Evolutionary conservation across 30 jellyfish, hydroid and myxozoan species (phyloP).

Genomic region (Cassiopea xamachana): DNA sequence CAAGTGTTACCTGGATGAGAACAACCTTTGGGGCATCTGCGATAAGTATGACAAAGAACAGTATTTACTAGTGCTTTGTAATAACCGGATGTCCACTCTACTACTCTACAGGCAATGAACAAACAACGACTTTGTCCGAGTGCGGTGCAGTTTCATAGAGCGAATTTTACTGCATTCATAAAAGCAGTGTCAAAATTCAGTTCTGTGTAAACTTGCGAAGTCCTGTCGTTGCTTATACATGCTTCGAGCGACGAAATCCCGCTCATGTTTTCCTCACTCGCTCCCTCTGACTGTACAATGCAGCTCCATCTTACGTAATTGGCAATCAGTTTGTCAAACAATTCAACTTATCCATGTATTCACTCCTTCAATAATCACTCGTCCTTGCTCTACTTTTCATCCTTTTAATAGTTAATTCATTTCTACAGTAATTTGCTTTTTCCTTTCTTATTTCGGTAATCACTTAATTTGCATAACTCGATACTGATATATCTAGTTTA

Average conservation of each 20-base stretch:
- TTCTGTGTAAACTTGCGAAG: background rate
- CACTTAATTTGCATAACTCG: background rate
- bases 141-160: background rate
- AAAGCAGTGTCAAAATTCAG: background rate
- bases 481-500: background rate
- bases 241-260: background rate
- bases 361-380: background rate
- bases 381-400: background rate
- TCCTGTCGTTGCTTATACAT: background rate
- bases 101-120: background rate
- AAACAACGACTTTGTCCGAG: background rate
- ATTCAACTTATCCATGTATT: background rate
- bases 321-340: background rate
- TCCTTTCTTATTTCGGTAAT: background rate
- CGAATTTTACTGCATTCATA: background rate
- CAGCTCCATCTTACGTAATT: background rate
- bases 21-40: background rate
- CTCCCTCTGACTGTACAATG: background rate
- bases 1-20: background rate
- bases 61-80: background rate
- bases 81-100: slow-evolving; percentile 14
- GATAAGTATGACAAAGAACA: background rate
- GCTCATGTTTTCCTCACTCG: background rate
- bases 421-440: background rate
- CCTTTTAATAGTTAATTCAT: background rate